A percentile compares a stretch with the other conserved stretches of the same genome.
Evolutionary conservation across 2,797 vertebrate genomes (phyloP).

Genomic region (Oryzias dopingdopingensis): DNA sequence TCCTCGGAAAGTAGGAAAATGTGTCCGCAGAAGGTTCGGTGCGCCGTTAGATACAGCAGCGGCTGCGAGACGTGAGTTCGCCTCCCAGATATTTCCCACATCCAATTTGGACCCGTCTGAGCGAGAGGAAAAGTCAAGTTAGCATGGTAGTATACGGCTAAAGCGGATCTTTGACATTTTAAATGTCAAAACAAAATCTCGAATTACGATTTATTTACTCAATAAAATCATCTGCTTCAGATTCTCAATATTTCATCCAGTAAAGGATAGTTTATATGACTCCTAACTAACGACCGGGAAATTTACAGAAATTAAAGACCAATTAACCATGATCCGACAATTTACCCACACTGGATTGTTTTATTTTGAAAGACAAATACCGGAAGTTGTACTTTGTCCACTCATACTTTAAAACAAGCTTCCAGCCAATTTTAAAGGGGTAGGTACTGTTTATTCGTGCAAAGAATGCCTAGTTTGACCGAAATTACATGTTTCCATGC

Average conservation of each 20-base stretch:
- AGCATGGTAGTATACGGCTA: fast-evolving
- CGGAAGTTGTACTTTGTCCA: neutral
- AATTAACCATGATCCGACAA: too few relatives aligned
- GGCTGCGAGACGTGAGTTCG: conserved; percentile 56
- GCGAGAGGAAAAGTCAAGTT: conserved; percentile 8
- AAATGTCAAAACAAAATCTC: conserved; percentile 17
- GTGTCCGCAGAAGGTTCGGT: too few relatives aligned
- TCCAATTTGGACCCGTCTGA: conserved; percentile 25
- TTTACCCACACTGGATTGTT: neutral
- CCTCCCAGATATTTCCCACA: conserved; percentile 51
- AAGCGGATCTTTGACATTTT: neutral
- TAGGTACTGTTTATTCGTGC: conserved; percentile 8
- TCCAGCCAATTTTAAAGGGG: conserved; percentile 61
- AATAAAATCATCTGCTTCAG: too few relatives aligned
- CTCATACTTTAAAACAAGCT: neutral
- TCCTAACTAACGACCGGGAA: too few relatives aligned
- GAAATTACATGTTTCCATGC: conserved; percentile 38
- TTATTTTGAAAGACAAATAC: conserved; percentile 22
- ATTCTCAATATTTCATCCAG: too few relatives aligned
- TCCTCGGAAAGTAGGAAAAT: too few relatives aligned
- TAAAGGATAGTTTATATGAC: too few relatives aligned
- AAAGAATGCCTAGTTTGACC: conserved; percentile 34
- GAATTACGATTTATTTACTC: too few relatives aligned
- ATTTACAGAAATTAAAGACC: too few relatives aligned
- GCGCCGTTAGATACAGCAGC: conserved; percentile 18